These are phyloP conservation scores for Atrichornis clamosus DNA, from an alignment of 2,113 vertebrate species.

Conservation along the genomic window DNA sequence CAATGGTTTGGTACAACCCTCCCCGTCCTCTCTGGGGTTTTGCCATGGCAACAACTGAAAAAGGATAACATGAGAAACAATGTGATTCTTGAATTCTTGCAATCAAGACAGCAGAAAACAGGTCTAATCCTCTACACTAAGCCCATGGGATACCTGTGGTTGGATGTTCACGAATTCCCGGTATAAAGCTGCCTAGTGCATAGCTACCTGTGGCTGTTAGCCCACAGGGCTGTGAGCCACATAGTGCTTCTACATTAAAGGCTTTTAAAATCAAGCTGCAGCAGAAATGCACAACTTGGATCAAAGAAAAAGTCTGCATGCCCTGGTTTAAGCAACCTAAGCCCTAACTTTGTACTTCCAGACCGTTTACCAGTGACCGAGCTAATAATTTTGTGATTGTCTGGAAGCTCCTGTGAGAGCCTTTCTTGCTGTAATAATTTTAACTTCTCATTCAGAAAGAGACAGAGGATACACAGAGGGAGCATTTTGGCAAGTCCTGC, in stretches of 20 bases:
- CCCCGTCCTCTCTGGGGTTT: neutral
- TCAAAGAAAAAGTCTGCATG: neutral
- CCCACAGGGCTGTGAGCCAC: neutral
- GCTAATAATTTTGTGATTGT: neutral
- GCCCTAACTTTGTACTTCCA: fast-evolving
- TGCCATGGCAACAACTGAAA: slow-evolving; percentile 18
- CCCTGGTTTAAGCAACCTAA: neutral
- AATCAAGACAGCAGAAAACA: neutral
- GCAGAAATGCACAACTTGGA: neutral
- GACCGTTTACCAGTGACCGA: fast-evolving
- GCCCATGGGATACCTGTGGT: neutral
- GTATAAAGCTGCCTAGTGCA: neutral
- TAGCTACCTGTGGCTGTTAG: neutral
- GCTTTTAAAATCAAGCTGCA: neutral
- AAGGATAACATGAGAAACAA: neutral
- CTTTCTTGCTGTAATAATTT: neutral
- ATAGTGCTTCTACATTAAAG: neutral
- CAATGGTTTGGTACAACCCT: neutral
- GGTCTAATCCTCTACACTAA: neutral
- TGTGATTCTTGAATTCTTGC: neutral
- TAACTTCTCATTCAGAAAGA: neutral
- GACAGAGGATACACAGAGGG: neutral
- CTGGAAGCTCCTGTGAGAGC: neutral
- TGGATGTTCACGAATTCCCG: neutral
- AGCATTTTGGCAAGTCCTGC: neutral